These are phyloP conservation scores for Drosophila nebulosa DNA, from an alignment of 1,140 invertebrate species.

Conservation along the genomic window DNA sequence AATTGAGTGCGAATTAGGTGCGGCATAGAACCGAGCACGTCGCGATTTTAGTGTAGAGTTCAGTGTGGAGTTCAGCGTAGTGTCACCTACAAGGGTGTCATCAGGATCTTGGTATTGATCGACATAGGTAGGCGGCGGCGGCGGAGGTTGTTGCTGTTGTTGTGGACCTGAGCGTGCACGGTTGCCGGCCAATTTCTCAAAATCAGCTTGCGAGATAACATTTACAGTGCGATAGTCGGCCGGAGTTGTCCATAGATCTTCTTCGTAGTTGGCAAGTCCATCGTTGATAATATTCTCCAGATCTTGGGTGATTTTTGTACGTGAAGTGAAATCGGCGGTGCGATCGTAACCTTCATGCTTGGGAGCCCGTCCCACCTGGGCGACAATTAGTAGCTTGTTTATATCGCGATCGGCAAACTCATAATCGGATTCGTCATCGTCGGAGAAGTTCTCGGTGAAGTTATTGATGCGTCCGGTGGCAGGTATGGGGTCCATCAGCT, in stretches of 20 bases:
- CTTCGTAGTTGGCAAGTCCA: conserved; percentile 96
- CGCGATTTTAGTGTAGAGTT: conserved; percentile 77
- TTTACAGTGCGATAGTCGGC: conserved; percentile 92
- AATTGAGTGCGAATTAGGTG: conserved; percentile 90
- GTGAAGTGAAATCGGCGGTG: conserved; percentile 90
- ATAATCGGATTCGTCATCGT: conserved; percentile 89
- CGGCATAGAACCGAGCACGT: conserved; percentile 92
- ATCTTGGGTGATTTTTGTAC: conserved; percentile 96
- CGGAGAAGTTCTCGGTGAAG: conserved; percentile 89
- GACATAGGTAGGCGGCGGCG: conserved; percentile 83
- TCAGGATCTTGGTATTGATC: conserved; percentile 44
- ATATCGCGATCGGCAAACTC: conserved; percentile 96
- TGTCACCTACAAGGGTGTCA: conserved; percentile 59
- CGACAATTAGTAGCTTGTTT: conserved; percentile 97
- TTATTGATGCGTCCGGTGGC: conserved; percentile 88
- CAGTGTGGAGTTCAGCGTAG: conserved; percentile 60
- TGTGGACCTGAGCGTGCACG: conserved; percentile 77
- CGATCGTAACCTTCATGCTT: conserved; percentile 95
- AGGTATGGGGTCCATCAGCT: conserved; percentile 87
- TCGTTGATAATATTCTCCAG: conserved; percentile 96
- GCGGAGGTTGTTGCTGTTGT: conserved; percentile 88
- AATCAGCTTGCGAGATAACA: conserved; percentile 93
- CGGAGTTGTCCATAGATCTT: conserved; percentile 88
- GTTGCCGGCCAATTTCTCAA: conserved; percentile 89
- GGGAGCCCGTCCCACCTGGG: conserved; percentile 87